Evolutionary conservation across 2,888 invertebrate species (phyloP), one percentile per base, ranked within the genome.

Genomic region (Tenthredo distinguenda): DNA sequence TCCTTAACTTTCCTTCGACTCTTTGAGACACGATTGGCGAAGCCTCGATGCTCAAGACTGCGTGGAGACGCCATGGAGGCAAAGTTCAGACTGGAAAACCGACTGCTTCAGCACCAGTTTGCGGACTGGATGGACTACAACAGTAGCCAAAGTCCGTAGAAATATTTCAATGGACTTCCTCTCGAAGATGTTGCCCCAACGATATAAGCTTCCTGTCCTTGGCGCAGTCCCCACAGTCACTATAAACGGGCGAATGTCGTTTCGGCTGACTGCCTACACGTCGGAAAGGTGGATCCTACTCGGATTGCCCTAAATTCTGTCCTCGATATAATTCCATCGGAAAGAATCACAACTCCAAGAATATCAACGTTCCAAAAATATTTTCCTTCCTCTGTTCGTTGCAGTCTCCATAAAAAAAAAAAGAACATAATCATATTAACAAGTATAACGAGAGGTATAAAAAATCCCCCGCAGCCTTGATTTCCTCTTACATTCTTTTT

Each of bases 191-290:
- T 83, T 83, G 65, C 83, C 71, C 83, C 71, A 83, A 83, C 83
- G 83, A 83, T 83, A 83, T 21, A 83, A 50, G 68, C 83, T 68
- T 83, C 83, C 83, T 83, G 83, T 83, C 83, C 83, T 83, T 83
- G 83, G 47, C 65, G 43, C 34, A 62, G 47, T 65, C 18, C 34
- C 37, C 62, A n/a, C n/a, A 77, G 18, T 55, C 40, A 12, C 77
- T 31, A 40, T 40, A 21, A 37, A 50, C 81, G 26, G 50, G 83
- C 83, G 83, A 83, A 83, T 83, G 83, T 71, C 71, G 83, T 83
- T 83, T 83, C 83, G 71, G 5, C 31, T 37, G 83, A 83, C 68
- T 71, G 83, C 83, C 47, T 34, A 34, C 68, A 47, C 43, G n/a
- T 81, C 15, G 31, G 77, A 62, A 62, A 58, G 40, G 43, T 43